These are phyloP conservation scores for Gryllus bimaculatus DNA, from an alignment of 1,140 invertebrate species.

Conservation along the genomic window DNA sequence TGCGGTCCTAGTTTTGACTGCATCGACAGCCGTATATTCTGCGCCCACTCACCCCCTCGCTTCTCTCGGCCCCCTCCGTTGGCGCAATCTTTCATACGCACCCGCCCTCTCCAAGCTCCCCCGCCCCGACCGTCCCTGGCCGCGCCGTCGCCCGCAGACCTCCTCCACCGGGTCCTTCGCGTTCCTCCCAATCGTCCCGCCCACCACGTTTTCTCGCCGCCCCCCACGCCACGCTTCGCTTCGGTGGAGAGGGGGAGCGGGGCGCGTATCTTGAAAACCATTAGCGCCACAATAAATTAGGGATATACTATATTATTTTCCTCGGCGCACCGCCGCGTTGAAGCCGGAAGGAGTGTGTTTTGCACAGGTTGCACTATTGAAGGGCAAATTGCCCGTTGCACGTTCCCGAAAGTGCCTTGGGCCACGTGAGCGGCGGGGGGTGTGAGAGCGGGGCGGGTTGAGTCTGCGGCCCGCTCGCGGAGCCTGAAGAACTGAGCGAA, in stretches of 20 bases:
- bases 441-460: too few species aligned
- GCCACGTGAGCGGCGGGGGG: too few species aligned
- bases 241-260: too few species aligned
- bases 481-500: too few species aligned
- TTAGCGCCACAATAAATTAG: not conserved
- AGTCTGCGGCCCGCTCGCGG: too few species aligned
- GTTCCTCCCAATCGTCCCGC: too few species aligned
- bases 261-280: not conserved
- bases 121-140: not conserved
- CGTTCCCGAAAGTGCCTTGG: too few species aligned
- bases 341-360: not conserved
- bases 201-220: too few species aligned
- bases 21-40: not conserved
- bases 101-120: not conserved
- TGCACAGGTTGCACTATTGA: too few species aligned
- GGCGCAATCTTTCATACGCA: not conserved
- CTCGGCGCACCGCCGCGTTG: not conserved
- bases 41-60: too few species aligned
- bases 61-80: not conserved
- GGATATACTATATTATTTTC: not conserved
- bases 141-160: not conserved
- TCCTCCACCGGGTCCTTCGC: not conserved
- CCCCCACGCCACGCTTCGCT: too few species aligned
- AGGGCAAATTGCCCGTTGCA: too few species aligned
- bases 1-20: not conserved